Conservation (phyloP, 2,113 vertebrate genomes). For the Silurus meridionalis region DNA sequence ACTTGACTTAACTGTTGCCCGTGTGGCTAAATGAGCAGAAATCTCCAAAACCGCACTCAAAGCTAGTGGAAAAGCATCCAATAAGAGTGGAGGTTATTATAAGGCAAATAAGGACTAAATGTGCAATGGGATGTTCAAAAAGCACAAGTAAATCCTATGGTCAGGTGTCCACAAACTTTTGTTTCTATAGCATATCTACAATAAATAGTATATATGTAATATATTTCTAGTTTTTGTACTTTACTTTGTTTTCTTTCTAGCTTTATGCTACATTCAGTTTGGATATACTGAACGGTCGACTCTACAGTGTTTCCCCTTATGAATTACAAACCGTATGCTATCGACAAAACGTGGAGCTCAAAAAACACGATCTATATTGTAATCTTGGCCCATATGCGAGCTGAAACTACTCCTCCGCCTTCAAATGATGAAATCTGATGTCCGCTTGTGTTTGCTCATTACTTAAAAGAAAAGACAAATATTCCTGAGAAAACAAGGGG, state of each 20-base stretch:
- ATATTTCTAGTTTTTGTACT: background rate
- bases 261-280: background rate
- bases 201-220: background rate
- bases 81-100: too few species aligned
- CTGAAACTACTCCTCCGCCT: conserved; percentile 68
- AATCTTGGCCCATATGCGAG: conserved; percentile 66
- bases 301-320: conserved; percentile 48
- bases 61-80: too few species aligned
- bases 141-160: too few species aligned
- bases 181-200: background rate
- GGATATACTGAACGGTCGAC: background rate
- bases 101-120: too few species aligned
- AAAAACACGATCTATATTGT: conserved; percentile 67
- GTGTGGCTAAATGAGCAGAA: too few species aligned
- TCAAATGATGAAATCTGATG: conserved; percentile 76
- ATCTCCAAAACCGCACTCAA: too few species aligned
- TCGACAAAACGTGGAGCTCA: conserved; percentile 61
- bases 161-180: too few species aligned
- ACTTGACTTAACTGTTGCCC: too few species aligned
- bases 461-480: conserved; percentile 64
- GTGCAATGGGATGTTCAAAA: too few species aligned
- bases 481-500: conserved; percentile 59
- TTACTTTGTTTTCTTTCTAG: background rate
- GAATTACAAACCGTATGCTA: conserved; percentile 62
- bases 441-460: conserved; percentile 80